Evolutionary conservation across 2,888 invertebrate genomes (phyloP).

Genomic region (Drosophila percnosoma): DNA sequence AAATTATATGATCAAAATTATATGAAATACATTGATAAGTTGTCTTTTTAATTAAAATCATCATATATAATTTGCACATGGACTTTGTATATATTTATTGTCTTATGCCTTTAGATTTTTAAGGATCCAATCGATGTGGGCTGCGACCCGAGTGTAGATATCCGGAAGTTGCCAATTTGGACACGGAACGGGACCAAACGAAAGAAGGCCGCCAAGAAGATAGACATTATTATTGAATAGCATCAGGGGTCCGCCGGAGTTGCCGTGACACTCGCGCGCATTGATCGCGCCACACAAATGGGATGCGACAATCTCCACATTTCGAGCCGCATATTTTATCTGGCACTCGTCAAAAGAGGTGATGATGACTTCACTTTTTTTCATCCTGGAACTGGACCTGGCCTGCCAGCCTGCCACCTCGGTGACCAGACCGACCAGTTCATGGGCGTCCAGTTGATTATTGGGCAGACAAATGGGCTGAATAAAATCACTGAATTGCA

Average conservation of each 20-base stretch:
- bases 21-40: background rate
- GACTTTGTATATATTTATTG: background rate
- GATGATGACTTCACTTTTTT: constrained; percentile 55
- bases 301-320: constrained; percentile 41
- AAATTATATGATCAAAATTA: background rate
- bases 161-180: constrained; percentile 62
- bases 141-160: constrained; percentile 67
- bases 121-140: constrained; percentile 67
- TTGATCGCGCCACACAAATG: constrained; percentile 60
- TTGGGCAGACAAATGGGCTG: constrained; percentile 68
- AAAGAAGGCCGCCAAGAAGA: constrained; percentile 57
- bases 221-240: constrained; percentile 52
- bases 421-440: constrained; percentile 54
- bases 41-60: background rate
- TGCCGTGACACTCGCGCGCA: constrained; percentile 57
- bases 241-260: constrained; percentile 68
- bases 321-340: constrained; percentile 30
- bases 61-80: background rate
- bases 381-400: constrained; percentile 43
- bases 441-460: constrained; percentile 55
- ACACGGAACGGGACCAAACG: constrained; percentile 66
- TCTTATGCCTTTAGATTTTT: constrained; percentile 38
- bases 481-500: constrained; percentile 49
- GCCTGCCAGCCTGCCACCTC: constrained; percentile 67
- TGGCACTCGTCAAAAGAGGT: constrained; percentile 50